Evolutionary conservation across 2,113 vertebrate species (phyloP), one percentile per base, ranked within the genome.

Genomic region (Microtus montanus): DNA sequence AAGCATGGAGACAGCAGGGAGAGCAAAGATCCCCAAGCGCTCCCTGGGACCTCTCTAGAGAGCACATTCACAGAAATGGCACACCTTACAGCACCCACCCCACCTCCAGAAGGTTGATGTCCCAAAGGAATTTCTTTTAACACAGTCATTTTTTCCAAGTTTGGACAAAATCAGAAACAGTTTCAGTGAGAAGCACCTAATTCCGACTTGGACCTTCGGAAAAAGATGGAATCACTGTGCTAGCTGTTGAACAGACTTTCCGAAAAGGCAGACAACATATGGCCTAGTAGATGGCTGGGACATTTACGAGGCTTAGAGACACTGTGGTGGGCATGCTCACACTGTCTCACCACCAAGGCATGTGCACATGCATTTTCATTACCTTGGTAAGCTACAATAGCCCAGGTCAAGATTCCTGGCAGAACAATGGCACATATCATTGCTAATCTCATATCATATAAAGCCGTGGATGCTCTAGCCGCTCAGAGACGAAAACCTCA

Each of bases 341-440:
- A 71, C 20, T 73, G 28, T 84, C 91, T 87, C 58, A 85, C 83
- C 89, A 89, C 41, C n/a, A 74, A 95, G 86, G 79, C 96, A 94
- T 87, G 80, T 93, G 96, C 54, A 95, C 90, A 96, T 84, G 75
- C 94, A 95, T 96, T 94, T 97, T 96, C 90, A 96, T 96, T 93
- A 96, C 85, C 41, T 89, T 49, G 86, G 58, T 92, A 87, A 94
- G 71, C 91, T 90, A 78, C 5, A 90, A 92, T 58, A 41, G 47
- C 87, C 73, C 78, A 41, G 73, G 89, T 19, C 58, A 92, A 91
- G 87, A 86, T 92, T 87, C 54, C 88, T 96, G 87, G 88, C 87
- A 95, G 88, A 86, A 95, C 96, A 89, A 91, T 58, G 95, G 91
- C 88, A 91, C 8, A 35, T 71, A 73, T 88, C 86, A 86, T 58